phyloP scores from a whole-genome alignment of 2,113 vertebrate genomes.

The Aphyosemion australe region DNA sequence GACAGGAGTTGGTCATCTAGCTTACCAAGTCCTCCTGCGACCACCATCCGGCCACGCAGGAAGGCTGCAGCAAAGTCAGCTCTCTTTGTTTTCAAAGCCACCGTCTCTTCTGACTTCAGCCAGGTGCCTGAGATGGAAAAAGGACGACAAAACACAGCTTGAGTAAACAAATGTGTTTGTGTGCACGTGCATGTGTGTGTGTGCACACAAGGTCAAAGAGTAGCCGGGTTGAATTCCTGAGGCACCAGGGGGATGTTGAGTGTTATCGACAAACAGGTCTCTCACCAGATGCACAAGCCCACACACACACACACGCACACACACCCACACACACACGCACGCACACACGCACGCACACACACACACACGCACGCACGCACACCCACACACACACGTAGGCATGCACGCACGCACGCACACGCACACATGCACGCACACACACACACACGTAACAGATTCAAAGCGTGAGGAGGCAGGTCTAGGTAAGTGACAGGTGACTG shows the following conservation, averaged over 20 bases:
- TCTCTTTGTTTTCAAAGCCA: constrained; percentile 90
- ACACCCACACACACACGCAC: background rate
- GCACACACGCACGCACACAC: too few relatives aligned
- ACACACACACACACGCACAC: too few relatives aligned
- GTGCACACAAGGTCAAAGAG: background rate
- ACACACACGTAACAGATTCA: too few relatives aligned
- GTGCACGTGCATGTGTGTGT: background rate
- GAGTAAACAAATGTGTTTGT: constrained; percentile 13
- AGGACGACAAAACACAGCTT: constrained; percentile 9
- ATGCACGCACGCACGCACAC: too few relatives aligned
- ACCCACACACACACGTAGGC: constrained; percentile 22
- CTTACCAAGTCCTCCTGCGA: constrained; percentile 94
- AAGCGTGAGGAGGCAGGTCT: too few relatives aligned
- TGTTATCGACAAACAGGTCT: too few relatives aligned
- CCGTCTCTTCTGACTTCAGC: constrained; percentile 90
- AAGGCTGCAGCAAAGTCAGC: constrained; percentile 91
- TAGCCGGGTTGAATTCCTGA: too few relatives aligned
- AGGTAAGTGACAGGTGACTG: too few relatives aligned
- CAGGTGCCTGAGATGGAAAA: constrained; percentile 81
- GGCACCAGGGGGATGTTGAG: too few relatives aligned
- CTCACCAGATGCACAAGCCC: too few relatives aligned
- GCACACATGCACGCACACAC: background rate
- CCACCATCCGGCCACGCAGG: constrained; percentile 87
- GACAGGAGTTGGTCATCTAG: background rate
- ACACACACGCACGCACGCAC: background rate